A percentile compares a stretch with the other conserved stretches of the same genome.
Evolutionary conservation across 2,113 vertebrate species (phyloP).

Genomic region (Gymnogyps californianus): DNA sequence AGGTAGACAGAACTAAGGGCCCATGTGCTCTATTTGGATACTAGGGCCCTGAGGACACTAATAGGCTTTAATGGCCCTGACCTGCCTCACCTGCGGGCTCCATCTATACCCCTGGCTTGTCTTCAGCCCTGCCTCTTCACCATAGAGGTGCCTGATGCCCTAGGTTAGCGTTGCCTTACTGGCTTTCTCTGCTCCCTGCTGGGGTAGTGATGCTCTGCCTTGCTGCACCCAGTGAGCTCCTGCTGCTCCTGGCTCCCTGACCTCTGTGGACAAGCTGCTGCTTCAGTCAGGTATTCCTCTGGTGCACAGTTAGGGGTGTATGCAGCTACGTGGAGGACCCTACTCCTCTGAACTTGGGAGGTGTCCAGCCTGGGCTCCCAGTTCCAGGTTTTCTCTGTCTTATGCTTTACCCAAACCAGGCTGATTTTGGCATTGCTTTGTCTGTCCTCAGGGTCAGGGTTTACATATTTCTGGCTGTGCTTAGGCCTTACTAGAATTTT

Average conservation of each 20-base stretch:
- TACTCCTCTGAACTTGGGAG: not conserved
- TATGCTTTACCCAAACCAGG: not conserved
- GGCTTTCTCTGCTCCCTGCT: not conserved
- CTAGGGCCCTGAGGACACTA: not conserved
- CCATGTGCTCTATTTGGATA: not conserved
- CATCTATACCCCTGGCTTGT: not conserved
- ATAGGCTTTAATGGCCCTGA: not conserved
- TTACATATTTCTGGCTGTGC: not conserved
- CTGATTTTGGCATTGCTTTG: not conserved
- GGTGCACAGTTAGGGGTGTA: no score
- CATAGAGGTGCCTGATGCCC: rapidly evolving
- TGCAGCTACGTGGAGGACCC: not conserved
- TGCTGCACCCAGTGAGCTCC: not conserved
- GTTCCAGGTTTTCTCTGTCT: not conserved
- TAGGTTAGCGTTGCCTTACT: not conserved
- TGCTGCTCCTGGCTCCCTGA: not conserved
- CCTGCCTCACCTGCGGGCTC: not conserved
- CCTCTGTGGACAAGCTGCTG: not conserved
- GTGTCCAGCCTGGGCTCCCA: not conserved
- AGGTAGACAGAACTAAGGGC: not conserved
- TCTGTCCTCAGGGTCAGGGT: not conserved
- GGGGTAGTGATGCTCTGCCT: not conserved
- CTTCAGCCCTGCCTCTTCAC: not conserved
- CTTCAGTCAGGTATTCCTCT: not conserved
- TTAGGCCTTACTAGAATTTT: not conserved